Conservation (phyloP, 2,888 invertebrate species). For the Heliconius charithonia region DNA sequence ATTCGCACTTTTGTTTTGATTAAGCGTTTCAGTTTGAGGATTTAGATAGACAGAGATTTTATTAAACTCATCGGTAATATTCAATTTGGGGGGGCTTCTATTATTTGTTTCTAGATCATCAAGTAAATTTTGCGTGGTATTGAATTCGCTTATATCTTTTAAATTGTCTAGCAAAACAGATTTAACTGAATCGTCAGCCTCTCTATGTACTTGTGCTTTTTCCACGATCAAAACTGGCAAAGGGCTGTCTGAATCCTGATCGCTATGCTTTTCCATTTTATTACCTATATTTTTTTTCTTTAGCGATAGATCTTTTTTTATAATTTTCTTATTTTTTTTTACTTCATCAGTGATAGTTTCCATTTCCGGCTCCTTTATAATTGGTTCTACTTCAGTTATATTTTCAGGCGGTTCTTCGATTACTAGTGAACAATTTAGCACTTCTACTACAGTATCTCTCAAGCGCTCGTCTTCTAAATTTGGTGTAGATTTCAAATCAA, state of each 20-base stretch:
- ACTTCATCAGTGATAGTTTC: constrained; percentile 53
- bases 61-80: constrained; percentile 51
- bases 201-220: constrained; percentile 48
- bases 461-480: constrained; percentile 66
- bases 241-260: constrained; percentile 64
- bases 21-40: constrained; percentile 14
- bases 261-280: constrained; percentile 38
- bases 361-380: constrained; percentile 54
- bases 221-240: constrained; percentile 70
- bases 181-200: constrained; percentile 56
- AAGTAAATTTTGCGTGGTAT: constrained; percentile 62
- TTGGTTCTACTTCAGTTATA: constrained; percentile 51
- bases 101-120: constrained; percentile 57
- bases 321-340: constrained; percentile 40
- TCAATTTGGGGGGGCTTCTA: constrained; percentile 50
- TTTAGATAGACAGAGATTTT: constrained; percentile 26
- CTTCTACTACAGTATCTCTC: constrained; percentile 57
- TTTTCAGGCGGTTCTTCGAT: constrained; percentile 47
- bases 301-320: constrained; percentile 41
- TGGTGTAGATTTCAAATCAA: constrained; percentile 36
- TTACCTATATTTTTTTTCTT: constrained; percentile 44
- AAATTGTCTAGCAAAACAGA: constrained; percentile 60
- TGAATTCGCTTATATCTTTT: constrained; percentile 60
- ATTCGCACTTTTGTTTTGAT: constrained; percentile 25
- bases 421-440: constrained; percentile 62